Evolutionary conservation across 2,888 invertebrate genomes (phyloP), one percentile per base, ranked within the genome.

Genomic region (Melinopterus prodromus): DNA sequence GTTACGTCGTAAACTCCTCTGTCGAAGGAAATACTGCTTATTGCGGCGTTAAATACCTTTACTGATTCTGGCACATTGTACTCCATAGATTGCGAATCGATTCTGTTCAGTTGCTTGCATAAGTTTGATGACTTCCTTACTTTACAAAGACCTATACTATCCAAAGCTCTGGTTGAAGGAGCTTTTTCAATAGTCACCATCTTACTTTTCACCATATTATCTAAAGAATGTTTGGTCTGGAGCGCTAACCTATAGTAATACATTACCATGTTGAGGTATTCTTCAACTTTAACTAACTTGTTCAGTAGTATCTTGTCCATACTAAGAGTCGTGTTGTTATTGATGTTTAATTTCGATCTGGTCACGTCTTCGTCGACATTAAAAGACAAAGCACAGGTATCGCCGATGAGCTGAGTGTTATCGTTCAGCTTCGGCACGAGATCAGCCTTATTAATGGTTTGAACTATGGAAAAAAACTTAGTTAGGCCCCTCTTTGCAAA

Each of bases 191-290:
- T 53, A 53, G 53, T 12, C 53, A 6, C 9, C 53, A 53, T 53
- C 53, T 53, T 53, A 26, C 35, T 26, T 74, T 36, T 35, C n/a
- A 74, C n/a, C n/a, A 74, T 26, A 7, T 35, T 35, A 74, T 74
- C 74, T 9, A 74, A 7, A 9, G 35, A 35, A 36, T 35, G 35
- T 36, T 74, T 74, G 37, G 74, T 35, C n/a, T 36, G 5, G 37
- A 74, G 14, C 35, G 37, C 37, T 37, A 74, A 35, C 37, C 37
- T 74, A 74, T 74, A 74, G 37, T 74, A 74, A 74, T 74, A 35
- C 74, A 74, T 74, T n/a, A 74, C 74, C 74, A 74, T 74, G 35
- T 35, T 74, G 35, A 74, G 37, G 35, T 74, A 74, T n/a, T 74
- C n/a, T 74, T 74, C 74, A 26, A 74, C 74, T 74, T 35, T 26